Percentiles rank a stretch among this genome's conserved stretches.
phyloP scores from a whole-genome alignment of 2,797 vertebrate genomes.

The Chiloscyllium punctatum region DNA sequence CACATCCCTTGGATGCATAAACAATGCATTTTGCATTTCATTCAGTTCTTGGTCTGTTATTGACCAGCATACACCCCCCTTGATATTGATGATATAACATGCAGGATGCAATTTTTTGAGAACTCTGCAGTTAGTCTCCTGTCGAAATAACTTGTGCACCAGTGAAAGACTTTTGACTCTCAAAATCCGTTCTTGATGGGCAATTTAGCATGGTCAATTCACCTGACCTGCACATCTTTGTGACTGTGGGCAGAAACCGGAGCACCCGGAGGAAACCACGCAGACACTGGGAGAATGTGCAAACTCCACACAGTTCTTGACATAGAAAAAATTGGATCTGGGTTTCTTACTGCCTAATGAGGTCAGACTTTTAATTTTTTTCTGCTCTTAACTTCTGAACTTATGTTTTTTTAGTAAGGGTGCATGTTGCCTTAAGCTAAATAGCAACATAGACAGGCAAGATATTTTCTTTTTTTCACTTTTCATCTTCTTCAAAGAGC shows the following conservation, averaged over 20 bases:
- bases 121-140: background rate
- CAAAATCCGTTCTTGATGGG: background rate
- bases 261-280: no score
- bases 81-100: background rate
- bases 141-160: background rate
- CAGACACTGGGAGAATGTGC: no score
- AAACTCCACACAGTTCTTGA: no score
- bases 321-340: background rate
- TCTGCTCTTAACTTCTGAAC: background rate
- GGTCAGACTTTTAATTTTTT: background rate
- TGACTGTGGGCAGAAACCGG: no score
- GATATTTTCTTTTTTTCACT: background rate
- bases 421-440: background rate
- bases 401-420: background rate
- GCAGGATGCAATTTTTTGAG: no score
- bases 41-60: background rate
- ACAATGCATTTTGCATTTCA: background rate
- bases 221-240: no score
- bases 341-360: background rate
- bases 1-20: background rate
- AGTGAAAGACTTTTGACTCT: background rate
- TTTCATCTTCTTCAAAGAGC: background rate
- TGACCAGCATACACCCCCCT: background rate
- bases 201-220: no score
- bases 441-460: background rate